These are phyloP conservation scores for Eupeodes corollae DNA, from an alignment of 1,140 invertebrate species.

Conservation along the genomic window DNA sequence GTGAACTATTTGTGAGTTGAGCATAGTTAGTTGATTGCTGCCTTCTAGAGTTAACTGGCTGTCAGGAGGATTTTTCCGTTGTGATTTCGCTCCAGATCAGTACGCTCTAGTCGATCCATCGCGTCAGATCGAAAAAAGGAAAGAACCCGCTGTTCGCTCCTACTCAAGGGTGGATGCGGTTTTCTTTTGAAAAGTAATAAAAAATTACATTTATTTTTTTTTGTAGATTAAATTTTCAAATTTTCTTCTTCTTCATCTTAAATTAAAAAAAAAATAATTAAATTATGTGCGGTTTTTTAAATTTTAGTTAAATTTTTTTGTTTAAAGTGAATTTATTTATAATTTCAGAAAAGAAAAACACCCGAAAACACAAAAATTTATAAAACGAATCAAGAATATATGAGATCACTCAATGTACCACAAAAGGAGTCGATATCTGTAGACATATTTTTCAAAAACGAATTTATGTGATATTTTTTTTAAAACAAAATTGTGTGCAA, in stretches of 20 bases:
- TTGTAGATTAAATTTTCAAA: neutral
- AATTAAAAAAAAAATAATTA: neutral
- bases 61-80: conserved; percentile 9
- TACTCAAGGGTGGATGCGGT: conserved; percentile 16
- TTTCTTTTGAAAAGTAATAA: neutral
- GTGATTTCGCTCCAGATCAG: conserved; percentile 14
- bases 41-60: conserved; percentile 35
- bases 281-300: too few relatives aligned
- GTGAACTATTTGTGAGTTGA: neutral
- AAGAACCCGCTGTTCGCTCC: conserved; percentile 20
- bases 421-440: too few relatives aligned
- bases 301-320: too few relatives aligned
- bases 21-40: conserved; percentile 36
- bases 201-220: neutral
- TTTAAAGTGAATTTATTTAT: too few relatives aligned
- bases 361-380: too few relatives aligned
- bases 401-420: too few relatives aligned
- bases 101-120: conserved; percentile 29
- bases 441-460: too few relatives aligned
- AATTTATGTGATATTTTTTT: too few relatives aligned
- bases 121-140: conserved; percentile 22
- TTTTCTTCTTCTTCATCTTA: conserved; percentile 2
- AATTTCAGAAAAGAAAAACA: too few relatives aligned
- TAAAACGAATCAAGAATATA: too few relatives aligned
- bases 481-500: neutral